Evolutionary conservation across 1,140 invertebrate genomes (phyloP).

Genomic region (Diabrotica virgifera): DNA sequence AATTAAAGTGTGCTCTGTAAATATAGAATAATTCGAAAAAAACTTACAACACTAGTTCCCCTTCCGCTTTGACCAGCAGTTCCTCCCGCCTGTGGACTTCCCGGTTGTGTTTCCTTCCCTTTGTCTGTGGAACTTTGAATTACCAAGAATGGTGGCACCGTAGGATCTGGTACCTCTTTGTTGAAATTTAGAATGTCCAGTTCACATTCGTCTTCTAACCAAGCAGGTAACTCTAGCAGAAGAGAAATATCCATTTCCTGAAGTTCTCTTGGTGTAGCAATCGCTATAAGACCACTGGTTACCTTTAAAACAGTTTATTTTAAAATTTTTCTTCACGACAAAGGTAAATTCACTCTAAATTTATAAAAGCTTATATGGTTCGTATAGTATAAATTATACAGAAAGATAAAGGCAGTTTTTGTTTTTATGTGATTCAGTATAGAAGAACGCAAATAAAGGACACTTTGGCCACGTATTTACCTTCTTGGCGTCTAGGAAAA

Average conservation of each 20-base stretch:
- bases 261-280: constrained; percentile 93
- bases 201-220: constrained; percentile 94
- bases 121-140: constrained; percentile 84
- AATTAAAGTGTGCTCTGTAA: too few species aligned
- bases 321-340: background rate
- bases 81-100: constrained; percentile 62
- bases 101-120: constrained; percentile 50
- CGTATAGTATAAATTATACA: too few species aligned
- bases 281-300: constrained; percentile 77
- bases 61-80: constrained; percentile 81
- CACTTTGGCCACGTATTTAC: too few species aligned
- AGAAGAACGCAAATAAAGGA: too few species aligned
- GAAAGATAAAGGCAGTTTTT: too few species aligned
- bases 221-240: constrained; percentile 82
- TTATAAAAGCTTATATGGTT: too few species aligned
- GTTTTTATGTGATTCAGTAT: too few species aligned
- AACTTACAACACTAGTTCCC: constrained; percentile 82
- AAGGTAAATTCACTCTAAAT: background rate
- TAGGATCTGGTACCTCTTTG: constrained; percentile 64
- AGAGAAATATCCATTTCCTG: constrained; percentile 96
- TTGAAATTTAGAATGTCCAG: constrained; percentile 81
- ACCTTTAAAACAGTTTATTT: constrained; percentile 54
- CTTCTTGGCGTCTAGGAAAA: too few species aligned
- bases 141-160: constrained; percentile 82
- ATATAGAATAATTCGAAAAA: background rate